These are phyloP conservation scores for Anadara kagoshimensis DNA, from an alignment of 1,140 invertebrate species.

Conservation along the genomic window DNA sequence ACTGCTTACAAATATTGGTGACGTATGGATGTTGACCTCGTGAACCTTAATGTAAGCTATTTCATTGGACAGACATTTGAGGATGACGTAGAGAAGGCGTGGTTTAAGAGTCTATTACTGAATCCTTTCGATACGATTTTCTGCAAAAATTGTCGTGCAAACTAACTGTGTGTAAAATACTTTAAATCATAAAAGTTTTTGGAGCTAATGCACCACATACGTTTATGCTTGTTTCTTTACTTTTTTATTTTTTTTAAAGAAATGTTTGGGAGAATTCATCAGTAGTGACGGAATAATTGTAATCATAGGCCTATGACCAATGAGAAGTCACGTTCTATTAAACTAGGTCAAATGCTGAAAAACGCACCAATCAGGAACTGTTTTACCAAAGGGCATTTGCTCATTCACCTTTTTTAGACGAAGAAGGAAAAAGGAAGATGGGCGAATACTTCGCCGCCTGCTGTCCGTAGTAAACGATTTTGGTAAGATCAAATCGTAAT, in stretches of 20 bases:
- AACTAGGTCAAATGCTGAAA: conserved; percentile 9
- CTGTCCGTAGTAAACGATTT: background rate
- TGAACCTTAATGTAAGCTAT: background rate
- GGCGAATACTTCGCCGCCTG: background rate
- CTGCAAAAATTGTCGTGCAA: too few relatives aligned
- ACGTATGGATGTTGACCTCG: conserved; percentile 7
- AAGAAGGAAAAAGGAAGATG: conserved; percentile 22
- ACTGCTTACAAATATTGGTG: conserved; percentile 46
- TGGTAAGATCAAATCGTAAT: background rate
- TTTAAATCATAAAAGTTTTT: background rate
- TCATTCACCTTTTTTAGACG: conserved; percentile 67
- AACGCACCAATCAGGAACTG: conserved; percentile 47
- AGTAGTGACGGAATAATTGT: conserved; percentile 5
- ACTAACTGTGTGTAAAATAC: too few relatives aligned
- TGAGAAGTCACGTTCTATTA: conserved; percentile 22
- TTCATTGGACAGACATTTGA: conserved; percentile 4
- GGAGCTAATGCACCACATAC: too few relatives aligned
- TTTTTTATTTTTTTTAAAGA: background rate
- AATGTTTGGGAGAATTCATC: conserved; percentile 4
- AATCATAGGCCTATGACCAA: conserved; percentile 9
- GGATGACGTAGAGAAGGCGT: conserved; percentile 8
- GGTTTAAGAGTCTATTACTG: background rate
- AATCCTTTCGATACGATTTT: too few relatives aligned
- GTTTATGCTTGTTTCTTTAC: background rate
- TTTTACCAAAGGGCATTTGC: conserved; percentile 43